A percentile compares a stretch with the other conserved stretches of the same genome.
phyloP scores from a whole-genome alignment of 2,888 invertebrate genomes.

The Troilus luridus region DNA sequence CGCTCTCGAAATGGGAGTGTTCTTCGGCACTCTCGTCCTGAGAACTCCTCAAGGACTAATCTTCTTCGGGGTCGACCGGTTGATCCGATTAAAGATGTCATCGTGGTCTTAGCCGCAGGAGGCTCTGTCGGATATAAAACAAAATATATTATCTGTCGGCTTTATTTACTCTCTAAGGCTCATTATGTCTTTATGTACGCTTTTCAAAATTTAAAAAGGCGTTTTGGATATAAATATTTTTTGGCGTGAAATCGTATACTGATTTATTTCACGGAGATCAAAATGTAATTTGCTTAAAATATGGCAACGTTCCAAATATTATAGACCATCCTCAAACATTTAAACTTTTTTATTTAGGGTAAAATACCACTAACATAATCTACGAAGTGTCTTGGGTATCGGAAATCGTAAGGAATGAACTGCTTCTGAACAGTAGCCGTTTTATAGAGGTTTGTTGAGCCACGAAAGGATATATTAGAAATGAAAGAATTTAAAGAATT shows the following conservation, averaged over 20 bases:
- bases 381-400: too few relatives aligned
- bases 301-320: too few relatives aligned
- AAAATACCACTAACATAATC: too few relatives aligned
- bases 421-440: too few relatives aligned
- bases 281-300: too few relatives aligned
- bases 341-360: too few relatives aligned
- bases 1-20: neutral
- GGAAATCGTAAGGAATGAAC: too few relatives aligned
- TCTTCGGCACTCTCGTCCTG: neutral
- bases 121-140: slow-evolving; percentile 21
- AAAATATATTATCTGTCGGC: neutral
- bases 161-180: neutral
- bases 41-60: neutral
- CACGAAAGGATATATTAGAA: too few relatives aligned
- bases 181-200: neutral
- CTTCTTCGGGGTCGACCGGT: neutral
- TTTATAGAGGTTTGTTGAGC: too few relatives aligned
- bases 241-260: neutral
- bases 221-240: neutral
- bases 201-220: neutral
- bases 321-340: too few relatives aligned
- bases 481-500: too few relatives aligned
- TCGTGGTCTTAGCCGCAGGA: neutral
- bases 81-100: slow-evolving; percentile 16
- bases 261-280: too few relatives aligned